phyloP scores from a whole-genome alignment of 2,797 vertebrate genomes.

The Halcyon smyrnensis region DNA sequence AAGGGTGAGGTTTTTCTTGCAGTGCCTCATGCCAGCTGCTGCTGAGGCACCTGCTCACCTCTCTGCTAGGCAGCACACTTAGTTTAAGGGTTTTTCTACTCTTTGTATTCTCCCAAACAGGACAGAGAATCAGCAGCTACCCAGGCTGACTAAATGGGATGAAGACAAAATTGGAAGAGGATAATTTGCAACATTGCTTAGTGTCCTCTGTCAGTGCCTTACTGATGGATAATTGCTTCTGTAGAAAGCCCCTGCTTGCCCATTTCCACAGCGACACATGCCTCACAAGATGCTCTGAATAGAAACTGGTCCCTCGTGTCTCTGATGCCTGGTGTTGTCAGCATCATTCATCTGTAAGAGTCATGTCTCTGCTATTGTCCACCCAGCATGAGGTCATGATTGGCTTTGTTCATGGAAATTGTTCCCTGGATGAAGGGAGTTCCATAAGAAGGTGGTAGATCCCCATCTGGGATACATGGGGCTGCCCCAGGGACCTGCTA shows the following conservation, averaged over 20 bases:
- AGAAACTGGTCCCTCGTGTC: neutral
- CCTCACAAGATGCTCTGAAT: neutral
- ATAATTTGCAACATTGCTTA: neutral
- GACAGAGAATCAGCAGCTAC: neutral
- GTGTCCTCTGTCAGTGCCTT: neutral
- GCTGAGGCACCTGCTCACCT: neutral
- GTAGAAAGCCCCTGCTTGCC: neutral
- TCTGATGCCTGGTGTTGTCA: neutral
- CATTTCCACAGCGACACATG: neutral
- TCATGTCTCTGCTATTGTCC: neutral
- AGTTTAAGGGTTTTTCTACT: neutral
- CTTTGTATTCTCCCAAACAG: neutral
- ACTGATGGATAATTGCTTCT: neutral
- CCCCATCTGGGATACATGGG: neutral
- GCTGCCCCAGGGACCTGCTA: neutral
- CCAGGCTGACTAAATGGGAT: neutral
- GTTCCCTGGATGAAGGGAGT: neutral
- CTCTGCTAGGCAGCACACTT: neutral
- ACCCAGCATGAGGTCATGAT: neutral
- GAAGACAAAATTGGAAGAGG: conserved; percentile 3
- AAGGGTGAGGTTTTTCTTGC: neutral
- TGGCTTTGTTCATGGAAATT: neutral
- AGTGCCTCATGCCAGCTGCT: neutral
- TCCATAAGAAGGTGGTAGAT: neutral
- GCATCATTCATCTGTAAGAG: neutral